Evolutionary conservation across 2,113 vertebrate genomes (phyloP), one percentile per base, ranked within the genome.

Genomic region (Vimba vimba): DNA sequence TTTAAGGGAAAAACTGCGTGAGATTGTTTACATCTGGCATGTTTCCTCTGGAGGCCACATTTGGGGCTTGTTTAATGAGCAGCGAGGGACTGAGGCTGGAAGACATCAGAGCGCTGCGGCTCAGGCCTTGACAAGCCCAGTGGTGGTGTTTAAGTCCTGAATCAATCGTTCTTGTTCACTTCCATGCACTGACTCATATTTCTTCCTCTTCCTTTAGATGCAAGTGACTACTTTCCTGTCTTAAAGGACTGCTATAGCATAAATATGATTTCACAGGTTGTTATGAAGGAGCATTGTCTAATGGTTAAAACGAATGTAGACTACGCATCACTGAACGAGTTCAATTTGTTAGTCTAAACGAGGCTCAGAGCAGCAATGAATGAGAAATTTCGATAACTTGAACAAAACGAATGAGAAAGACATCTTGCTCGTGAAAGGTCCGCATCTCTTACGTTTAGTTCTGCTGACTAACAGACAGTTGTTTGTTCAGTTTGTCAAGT

Each of bases 21-120:
- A 27, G 73, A 79, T 79, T 83, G 84, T 88, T 79, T 77, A 68
- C 88, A 85, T 71, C 71, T 57, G 82, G 52, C 76, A 57, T 4
- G 4, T 19, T 80, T 71, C 69, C 85, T 80, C 85, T 10, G 25
- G 82, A 86, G 87, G 43, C 59, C 77, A 86, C 39, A 60, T 85
- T 78, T 62, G 15, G 23, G 39, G 52, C 60, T 89, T 81, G 4
- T 4, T 33, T 89, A 89, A 89, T 47, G 36, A 88, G 86, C 77
- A 82, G 73, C 17, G 27, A 66, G 88, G 79, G 88, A 87, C 52
- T 8, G 55, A 76, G 71, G 33, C 77, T 79, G 52, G 77, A 79
- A 79, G 23, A 45, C 23, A n/a, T 77, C 71, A 69, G 78, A 60
- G 30, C 25, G 66, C 68, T 71, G 74, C 75, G 64, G 57, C 81